phyloP scores from a whole-genome alignment of 2,888 invertebrate species.

The Tenodera sinensis region DNA sequence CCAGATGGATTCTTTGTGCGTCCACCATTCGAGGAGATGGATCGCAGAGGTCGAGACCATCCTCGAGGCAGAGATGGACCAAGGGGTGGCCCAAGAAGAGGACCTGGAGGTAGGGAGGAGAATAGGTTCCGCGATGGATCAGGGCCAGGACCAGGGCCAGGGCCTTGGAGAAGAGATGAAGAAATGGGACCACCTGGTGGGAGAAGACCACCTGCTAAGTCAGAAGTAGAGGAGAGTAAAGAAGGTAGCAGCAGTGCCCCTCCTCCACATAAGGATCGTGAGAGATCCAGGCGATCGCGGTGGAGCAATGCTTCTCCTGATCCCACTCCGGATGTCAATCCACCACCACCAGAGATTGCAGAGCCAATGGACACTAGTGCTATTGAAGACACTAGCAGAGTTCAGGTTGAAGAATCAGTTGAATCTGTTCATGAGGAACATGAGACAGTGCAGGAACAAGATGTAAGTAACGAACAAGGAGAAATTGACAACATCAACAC shows the following conservation, averaged over 20 bases:
- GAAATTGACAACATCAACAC: background rate
- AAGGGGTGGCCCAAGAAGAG: constrained; percentile 35
- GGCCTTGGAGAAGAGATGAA: constrained; percentile 19
- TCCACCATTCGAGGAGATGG: constrained; percentile 35
- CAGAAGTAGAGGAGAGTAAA: constrained; percentile 33
- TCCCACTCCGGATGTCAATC: background rate
- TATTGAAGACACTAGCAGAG: background rate
- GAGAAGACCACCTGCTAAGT: constrained; percentile 19
- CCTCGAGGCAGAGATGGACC: constrained; percentile 33
- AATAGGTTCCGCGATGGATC: constrained; percentile 28
- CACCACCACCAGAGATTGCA: background rate
- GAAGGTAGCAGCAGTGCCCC: constrained; percentile 38
- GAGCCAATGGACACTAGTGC: constrained; percentile 30
- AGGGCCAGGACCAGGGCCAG: constrained; percentile 32
- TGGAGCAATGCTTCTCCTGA: constrained; percentile 38
- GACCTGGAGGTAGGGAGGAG: constrained; percentile 31
- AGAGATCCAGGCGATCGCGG: constrained; percentile 36
- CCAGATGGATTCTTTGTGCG: constrained; percentile 38
- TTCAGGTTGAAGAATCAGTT: background rate
- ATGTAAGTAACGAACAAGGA: background rate
- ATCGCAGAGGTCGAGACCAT: constrained; percentile 38
- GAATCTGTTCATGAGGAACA: background rate
- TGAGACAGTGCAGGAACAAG: background rate
- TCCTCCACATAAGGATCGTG: constrained; percentile 33
- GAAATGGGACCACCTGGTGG: constrained; percentile 12